These are phyloP conservation scores for Leucosticte australis DNA, from an alignment of 2,113 vertebrate species.

Conservation along the genomic window DNA sequence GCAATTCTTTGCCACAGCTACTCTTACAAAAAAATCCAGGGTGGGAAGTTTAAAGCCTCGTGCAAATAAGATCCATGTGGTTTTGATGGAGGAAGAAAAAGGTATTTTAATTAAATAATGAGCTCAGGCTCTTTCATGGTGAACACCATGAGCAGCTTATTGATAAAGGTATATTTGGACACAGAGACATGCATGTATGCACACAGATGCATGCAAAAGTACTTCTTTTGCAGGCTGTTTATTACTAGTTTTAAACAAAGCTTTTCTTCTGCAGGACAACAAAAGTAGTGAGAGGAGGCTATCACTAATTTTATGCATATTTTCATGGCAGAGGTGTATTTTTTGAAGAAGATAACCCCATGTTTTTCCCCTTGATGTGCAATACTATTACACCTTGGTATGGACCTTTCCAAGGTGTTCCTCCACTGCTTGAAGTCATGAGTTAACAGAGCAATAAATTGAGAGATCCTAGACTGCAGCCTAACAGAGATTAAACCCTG, in stretches of 20 bases:
- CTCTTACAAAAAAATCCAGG: conserved; percentile 46
- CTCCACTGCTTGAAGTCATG: not conserved
- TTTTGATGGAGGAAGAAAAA: conserved; percentile 54
- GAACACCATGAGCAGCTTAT: conserved; percentile 44
- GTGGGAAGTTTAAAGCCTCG: conserved; percentile 1
- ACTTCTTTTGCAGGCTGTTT: not conserved
- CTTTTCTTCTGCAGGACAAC: not conserved
- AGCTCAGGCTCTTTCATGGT: conserved; percentile 21
- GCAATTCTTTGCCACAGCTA: conserved; percentile 44
- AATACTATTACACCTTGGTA: not conserved
- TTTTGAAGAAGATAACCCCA: not conserved
- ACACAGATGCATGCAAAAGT: not conserved
- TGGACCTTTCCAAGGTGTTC: not conserved
- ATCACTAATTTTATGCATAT: not conserved
- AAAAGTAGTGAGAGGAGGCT: not conserved
- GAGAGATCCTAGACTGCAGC: not conserved
- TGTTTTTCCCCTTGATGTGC: not conserved
- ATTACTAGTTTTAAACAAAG: not conserved
- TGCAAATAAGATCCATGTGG: conserved; percentile 55
- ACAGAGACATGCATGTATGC: not conserved
- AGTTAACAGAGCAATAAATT: not conserved
- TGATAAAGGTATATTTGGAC: conserved; percentile 45
- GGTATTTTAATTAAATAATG: conserved; percentile 66
- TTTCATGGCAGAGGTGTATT: not conserved
- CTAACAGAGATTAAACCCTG: not conserved